These are phyloP conservation scores for Drosophila lowei DNA, from an alignment of 1,140 invertebrate genomes.

Conservation along the genomic window DNA sequence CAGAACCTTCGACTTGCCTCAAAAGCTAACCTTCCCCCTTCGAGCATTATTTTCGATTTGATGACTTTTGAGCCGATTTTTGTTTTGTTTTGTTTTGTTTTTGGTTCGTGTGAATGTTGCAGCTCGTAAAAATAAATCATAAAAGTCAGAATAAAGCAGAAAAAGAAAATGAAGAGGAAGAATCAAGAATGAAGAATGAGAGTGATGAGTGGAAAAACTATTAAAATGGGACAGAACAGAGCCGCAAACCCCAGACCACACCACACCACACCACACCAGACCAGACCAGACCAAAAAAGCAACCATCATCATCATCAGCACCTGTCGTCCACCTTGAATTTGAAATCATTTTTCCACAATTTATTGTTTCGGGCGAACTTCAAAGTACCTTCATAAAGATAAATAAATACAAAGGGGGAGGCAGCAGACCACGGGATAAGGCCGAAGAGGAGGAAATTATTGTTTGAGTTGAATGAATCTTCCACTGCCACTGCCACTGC, in stretches of 20 bases:
- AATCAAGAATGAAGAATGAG: background rate
- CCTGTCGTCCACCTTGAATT: conserved; percentile 39
- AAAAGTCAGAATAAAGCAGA: conserved; percentile 17
- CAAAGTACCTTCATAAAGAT: conserved; percentile 2
- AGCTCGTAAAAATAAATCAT: conserved; percentile 62
- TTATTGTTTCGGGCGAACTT: conserved; percentile 5
- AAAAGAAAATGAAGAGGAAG: background rate
- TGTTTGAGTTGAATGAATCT: conserved; percentile 10
- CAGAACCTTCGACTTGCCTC: no score
- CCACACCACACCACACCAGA: background rate
- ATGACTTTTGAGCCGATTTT: conserved; percentile 46
- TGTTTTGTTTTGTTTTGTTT: conserved; percentile 40
- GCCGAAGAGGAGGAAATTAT: background rate
- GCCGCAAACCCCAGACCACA: background rate
- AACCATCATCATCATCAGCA: conserved; percentile 17
- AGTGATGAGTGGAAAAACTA: conserved; percentile 30
- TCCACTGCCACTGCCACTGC: no score
- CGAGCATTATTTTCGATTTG: conserved; percentile 4
- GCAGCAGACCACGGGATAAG: no score
- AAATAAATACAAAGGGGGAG: conserved; percentile 1
- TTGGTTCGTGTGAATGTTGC: conserved; percentile 24
- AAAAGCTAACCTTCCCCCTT: background rate
- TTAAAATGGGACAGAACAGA: conserved; percentile 21
- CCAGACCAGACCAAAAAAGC: background rate
- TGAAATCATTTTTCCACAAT: conserved; percentile 13